phyloP scores from a whole-genome alignment of 2,113 vertebrate genomes.

The Sander vitreus region DNA sequence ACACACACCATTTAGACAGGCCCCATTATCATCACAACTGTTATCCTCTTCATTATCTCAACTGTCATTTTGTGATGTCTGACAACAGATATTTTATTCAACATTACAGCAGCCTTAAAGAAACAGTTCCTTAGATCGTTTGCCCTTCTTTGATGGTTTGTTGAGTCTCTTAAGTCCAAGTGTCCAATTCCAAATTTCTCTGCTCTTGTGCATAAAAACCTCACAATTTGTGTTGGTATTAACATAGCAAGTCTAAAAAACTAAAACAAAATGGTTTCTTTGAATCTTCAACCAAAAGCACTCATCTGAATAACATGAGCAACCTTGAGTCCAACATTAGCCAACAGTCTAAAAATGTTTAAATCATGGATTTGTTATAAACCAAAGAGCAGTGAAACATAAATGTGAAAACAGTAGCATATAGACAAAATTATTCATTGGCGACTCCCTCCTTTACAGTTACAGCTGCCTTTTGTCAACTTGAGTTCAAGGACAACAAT shows the following conservation, averaged over 20 bases:
- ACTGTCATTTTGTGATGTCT: neutral
- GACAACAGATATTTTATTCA: neutral
- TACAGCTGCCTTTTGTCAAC: neutral
- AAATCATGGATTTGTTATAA: neutral
- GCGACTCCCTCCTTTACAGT: neutral
- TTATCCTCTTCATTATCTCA: neutral
- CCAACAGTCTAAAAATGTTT: neutral
- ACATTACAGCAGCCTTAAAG: neutral
- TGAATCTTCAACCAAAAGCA: neutral
- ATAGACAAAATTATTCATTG: neutral
- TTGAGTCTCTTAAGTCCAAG: neutral
- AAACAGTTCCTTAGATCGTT: neutral
- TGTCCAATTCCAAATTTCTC: neutral
- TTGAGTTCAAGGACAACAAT: neutral
- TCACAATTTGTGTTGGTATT: neutral
- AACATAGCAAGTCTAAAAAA: neutral
- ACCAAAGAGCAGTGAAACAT: neutral
- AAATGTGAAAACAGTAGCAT: neutral
- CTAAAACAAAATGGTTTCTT: neutral
- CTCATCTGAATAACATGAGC: neutral
- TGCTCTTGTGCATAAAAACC: neutral
- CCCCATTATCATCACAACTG: constrained; percentile 46
- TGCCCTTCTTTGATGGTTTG: neutral
- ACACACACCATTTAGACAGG: constrained; percentile 75
- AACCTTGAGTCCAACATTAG: neutral